These are phyloP conservation scores for Patella caerulea DNA, from an alignment of 2,888 invertebrate genomes.

Conservation along the genomic window DNA sequence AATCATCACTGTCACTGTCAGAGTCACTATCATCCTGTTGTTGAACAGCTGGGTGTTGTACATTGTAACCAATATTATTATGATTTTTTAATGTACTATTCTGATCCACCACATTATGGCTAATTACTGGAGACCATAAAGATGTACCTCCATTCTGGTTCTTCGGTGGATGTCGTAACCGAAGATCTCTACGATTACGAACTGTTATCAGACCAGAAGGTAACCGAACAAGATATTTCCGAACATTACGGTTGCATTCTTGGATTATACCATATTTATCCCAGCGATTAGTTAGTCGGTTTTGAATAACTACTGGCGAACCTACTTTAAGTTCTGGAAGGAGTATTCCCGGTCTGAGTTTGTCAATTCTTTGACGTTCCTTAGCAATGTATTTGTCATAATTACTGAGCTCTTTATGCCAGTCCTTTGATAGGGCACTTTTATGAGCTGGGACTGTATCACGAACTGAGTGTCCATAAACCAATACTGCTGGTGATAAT, in stretches of 20 bases:
- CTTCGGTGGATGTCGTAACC: neutral
- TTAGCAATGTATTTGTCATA: neutral
- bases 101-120: neutral
- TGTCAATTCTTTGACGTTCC: neutral
- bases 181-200: no score
- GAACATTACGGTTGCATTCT: neutral
- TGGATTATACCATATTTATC: slow-evolving; percentile 2
- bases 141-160: neutral
- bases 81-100: neutral
- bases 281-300: neutral
- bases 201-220: no score
- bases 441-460: slow-evolving; percentile 5
- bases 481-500: neutral
- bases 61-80: neutral
- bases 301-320: neutral
- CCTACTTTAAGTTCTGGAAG: neutral
- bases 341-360: neutral
- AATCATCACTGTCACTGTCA: neutral
- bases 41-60: neutral
- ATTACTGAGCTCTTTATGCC: neutral
- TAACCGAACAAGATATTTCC: neutral
- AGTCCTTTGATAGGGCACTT: neutral
- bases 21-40: neutral
- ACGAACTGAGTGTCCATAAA: neutral
- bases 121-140: neutral